phyloP scores from a whole-genome alignment of 2,888 invertebrate genomes.

The Dolichopus griseipennis region DNA sequence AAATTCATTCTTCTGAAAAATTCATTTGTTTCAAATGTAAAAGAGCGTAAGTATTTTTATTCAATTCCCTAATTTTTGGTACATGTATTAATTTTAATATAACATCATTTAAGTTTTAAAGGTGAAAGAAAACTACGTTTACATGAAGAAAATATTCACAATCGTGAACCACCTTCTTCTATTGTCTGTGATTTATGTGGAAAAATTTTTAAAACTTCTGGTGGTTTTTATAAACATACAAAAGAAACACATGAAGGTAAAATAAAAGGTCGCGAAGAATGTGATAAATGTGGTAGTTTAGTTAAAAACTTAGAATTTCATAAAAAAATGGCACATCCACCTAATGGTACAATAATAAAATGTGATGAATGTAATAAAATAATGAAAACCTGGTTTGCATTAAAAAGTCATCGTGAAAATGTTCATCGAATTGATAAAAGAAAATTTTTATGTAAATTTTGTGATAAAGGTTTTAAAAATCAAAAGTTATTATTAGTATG shows the following conservation, averaged over 20 bases:
- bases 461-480: background rate
- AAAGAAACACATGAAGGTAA: background rate
- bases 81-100: background rate
- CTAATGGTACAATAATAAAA: background rate
- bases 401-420: background rate
- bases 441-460: background rate
- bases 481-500: background rate
- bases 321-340: background rate
- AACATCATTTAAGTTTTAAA: background rate
- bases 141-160: background rate
- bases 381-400: background rate
- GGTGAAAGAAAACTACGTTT: background rate
- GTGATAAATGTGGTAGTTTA: conserved; percentile 1
- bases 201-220: background rate
- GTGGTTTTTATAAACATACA: conserved; percentile 6
- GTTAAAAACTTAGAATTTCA: background rate
- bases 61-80: background rate
- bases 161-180: background rate
- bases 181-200: background rate
- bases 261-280: background rate
- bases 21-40: background rate
- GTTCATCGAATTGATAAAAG: background rate
- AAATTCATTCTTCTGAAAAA: background rate
- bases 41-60: background rate
- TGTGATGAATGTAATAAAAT: background rate